Conservation (phyloP, 1,140 invertebrate genomes). For the Temnothorax longispinosus region DNA sequence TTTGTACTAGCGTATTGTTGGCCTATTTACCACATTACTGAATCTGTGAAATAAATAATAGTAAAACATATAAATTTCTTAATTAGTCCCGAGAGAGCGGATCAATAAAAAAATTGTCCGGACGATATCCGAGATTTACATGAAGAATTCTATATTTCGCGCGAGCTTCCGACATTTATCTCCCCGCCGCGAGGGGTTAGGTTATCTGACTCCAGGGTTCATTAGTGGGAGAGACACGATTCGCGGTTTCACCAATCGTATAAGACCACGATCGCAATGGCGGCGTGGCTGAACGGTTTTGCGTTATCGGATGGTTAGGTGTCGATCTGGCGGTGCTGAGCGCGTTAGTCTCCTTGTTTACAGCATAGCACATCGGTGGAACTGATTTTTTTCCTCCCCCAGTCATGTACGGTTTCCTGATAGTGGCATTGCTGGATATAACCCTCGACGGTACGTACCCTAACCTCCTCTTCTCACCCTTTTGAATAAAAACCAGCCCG, state of each 20-base stretch:
- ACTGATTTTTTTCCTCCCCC: conserved; percentile 63
- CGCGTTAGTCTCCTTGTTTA: conserved; percentile 70
- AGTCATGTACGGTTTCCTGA: conserved; percentile 81
- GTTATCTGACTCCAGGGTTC: too few relatives aligned
- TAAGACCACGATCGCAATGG: conserved; percentile 84
- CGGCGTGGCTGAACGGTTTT: conserved; percentile 80
- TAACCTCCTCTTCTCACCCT: conserved; percentile 75
- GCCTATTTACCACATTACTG: too few relatives aligned
- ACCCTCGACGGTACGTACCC: conserved; percentile 81
- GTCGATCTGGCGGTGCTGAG: conserved; percentile 68
- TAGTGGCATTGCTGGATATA: conserved; percentile 81
- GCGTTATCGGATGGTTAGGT: conserved; percentile 79
- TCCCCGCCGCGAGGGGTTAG: background rate
- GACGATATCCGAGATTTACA: too few relatives aligned
- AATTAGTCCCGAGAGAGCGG: too few relatives aligned
- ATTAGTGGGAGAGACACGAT: background rate
- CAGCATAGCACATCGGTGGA: conserved; percentile 59
- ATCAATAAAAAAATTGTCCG: too few relatives aligned
- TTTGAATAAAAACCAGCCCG: background rate
- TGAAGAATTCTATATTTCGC: too few relatives aligned
- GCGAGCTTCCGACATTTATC: background rate
- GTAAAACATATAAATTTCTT: too few relatives aligned
- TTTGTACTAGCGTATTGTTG: too few relatives aligned
- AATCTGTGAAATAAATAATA: too few relatives aligned
- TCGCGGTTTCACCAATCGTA: conserved; percentile 80